Evolutionary conservation across 1,140 invertebrate species (phyloP).

Genomic region (Lasioglossum baleicum): DNA sequence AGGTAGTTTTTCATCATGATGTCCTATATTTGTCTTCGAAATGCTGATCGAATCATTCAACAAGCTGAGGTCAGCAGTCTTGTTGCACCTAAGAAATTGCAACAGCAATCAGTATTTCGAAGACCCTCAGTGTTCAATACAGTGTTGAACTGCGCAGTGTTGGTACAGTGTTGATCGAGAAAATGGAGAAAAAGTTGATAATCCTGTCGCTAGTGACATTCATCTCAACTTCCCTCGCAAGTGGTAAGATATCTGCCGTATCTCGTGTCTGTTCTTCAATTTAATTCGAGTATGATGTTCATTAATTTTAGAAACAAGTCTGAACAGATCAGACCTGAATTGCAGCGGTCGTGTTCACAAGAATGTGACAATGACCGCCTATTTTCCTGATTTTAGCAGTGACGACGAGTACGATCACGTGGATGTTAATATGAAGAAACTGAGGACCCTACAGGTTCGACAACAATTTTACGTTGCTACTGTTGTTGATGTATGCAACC

Average conservation of each 20-base stretch:
- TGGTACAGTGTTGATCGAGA: too few species aligned
- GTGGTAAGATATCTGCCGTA: conserved; percentile 9
- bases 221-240: neutral
- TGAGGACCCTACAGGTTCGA: conserved; percentile 78
- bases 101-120: neutral
- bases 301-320: conserved; percentile 8
- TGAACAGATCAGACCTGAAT: conserved; percentile 41
- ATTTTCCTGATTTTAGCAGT: conserved; percentile 78
- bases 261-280: neutral
- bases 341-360: conserved; percentile 60
- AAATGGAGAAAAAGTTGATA: neutral
- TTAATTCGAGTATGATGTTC: neutral
- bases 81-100: neutral
- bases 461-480: neutral
- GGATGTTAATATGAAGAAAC: conserved; percentile 75
- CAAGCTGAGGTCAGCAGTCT: neutral
- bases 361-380: conserved; percentile 79
- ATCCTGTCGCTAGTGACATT: neutral
- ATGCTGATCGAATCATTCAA: neutral
- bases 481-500: too few species aligned
- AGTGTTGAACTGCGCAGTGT: neutral
- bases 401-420: conserved; percentile 72
- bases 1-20: too few species aligned
- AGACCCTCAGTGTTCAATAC: too few species aligned
- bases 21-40: neutral